Conservation (phyloP, 2,888 invertebrate species). For the Dolomedes plantarius region DNA sequence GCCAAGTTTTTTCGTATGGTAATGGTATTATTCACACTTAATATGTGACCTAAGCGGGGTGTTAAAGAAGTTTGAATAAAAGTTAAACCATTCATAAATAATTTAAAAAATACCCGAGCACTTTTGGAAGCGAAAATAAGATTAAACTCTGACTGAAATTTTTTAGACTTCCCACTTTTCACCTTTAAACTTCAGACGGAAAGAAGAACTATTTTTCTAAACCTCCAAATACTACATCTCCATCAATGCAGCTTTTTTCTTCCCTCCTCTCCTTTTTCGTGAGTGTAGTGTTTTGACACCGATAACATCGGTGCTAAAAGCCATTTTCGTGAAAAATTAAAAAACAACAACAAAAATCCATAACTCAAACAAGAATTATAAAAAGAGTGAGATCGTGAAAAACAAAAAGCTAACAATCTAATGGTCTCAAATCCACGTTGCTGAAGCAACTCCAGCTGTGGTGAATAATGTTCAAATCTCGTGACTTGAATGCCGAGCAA, state of each 20-base stretch:
- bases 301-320: constrained; percentile 21
- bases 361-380: not conserved
- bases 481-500: constrained; percentile 50
- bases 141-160: too few relatives aligned
- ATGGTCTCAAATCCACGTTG: constrained; percentile 42
- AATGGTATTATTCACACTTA: too few relatives aligned
- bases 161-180: too few relatives aligned
- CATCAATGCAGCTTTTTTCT: not conserved
- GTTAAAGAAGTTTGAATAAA: too few relatives aligned
- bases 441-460: constrained; percentile 31
- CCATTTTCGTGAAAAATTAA: not conserved
- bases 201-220: too few relatives aligned
- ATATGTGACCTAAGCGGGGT: too few relatives aligned
- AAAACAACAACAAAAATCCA: not conserved
- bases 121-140: too few relatives aligned
- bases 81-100: too few relatives aligned
- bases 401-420: constrained; percentile 33
- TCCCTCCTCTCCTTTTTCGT: not conserved
- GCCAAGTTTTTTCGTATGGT: too few relatives aligned
- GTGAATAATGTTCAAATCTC: constrained; percentile 56
- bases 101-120: too few relatives aligned
- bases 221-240: not conserved
- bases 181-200: too few relatives aligned
- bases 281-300: not conserved
- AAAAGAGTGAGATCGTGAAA: not conserved